These are phyloP conservation scores for Tachysurus vachellii DNA, from an alignment of 2,113 vertebrate species.

Conservation along the genomic window DNA sequence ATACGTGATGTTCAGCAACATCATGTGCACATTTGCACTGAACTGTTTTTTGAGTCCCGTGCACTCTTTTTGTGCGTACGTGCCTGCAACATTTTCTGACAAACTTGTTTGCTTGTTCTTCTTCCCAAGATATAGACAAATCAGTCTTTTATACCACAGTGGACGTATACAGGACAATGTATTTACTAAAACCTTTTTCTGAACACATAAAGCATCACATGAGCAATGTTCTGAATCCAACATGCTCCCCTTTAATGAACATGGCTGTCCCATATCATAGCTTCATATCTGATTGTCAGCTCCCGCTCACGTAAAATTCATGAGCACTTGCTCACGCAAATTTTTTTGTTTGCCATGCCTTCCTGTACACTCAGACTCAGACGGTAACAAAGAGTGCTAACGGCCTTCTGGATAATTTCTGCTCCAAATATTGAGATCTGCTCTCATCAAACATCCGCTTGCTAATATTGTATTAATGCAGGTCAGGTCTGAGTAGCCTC, in stretches of 20 bases:
- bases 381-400: not conserved
- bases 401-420: slow-evolving; percentile 24
- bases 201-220: not conserved
- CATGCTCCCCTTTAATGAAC: not conserved
- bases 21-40: not conserved
- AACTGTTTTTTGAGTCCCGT: not conserved
- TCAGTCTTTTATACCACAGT: not conserved
- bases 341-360: not conserved
- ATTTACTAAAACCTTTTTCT: not conserved
- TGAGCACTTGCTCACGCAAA: not conserved
- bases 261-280: not conserved
- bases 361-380: not conserved
- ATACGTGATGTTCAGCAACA: not conserved
- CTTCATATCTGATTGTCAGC: not conserved
- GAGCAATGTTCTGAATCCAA: not conserved
- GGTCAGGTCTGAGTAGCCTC: not conserved
- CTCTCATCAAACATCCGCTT: slow-evolving; percentile 6
- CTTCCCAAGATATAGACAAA: not conserved
- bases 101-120: not conserved
- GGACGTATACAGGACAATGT: not conserved
- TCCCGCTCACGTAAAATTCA: not conserved
- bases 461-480: slow-evolving; percentile 64
- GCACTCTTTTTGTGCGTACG: not conserved
- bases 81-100: not conserved
- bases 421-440: slow-evolving; percentile 28